These are phyloP conservation scores for Prionailurus bengalensis DNA, from an alignment of 2,113 vertebrate genomes.

Conservation along the genomic window DNA sequence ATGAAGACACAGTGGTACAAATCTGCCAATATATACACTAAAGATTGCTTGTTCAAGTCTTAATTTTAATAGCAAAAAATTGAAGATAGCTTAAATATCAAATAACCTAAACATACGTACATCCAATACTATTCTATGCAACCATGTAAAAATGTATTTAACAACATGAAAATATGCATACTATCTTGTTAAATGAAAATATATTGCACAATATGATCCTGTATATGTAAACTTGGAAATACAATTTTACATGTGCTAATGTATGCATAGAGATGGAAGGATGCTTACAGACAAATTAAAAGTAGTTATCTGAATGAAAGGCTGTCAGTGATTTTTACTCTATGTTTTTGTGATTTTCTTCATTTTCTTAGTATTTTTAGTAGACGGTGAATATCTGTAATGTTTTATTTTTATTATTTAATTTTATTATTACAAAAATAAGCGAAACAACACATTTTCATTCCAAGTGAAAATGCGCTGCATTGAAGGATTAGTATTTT, in stretches of 20 bases:
- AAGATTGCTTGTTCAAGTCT: slow-evolving; percentile 21
- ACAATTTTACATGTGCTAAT: background rate
- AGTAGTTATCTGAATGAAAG: slow-evolving; percentile 37
- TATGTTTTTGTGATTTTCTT: background rate
- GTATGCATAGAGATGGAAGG: background rate
- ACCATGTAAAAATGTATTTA: background rate
- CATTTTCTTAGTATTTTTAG: slow-evolving; percentile 44
- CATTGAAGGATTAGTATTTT: background rate
- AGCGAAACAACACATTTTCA: background rate
- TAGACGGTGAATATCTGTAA: background rate
- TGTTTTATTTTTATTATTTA: background rate
- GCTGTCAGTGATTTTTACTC: background rate
- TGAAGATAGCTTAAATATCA: background rate
- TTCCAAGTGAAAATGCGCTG: slow-evolving; percentile 40
- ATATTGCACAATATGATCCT: background rate
- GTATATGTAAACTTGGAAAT: background rate
- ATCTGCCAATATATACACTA: background rate
- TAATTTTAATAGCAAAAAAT: background rate
- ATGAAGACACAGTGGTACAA: background rate
- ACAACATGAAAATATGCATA: slow-evolving; percentile 41
- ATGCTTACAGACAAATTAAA: slow-evolving; percentile 1
- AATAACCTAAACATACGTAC: background rate
- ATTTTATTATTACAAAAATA: background rate
- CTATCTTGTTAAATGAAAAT: slow-evolving; percentile 38
- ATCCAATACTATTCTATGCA: slow-evolving; percentile 13